Conservation (phyloP, 2,797 vertebrate species). For the Acanthornis magna region DNA sequence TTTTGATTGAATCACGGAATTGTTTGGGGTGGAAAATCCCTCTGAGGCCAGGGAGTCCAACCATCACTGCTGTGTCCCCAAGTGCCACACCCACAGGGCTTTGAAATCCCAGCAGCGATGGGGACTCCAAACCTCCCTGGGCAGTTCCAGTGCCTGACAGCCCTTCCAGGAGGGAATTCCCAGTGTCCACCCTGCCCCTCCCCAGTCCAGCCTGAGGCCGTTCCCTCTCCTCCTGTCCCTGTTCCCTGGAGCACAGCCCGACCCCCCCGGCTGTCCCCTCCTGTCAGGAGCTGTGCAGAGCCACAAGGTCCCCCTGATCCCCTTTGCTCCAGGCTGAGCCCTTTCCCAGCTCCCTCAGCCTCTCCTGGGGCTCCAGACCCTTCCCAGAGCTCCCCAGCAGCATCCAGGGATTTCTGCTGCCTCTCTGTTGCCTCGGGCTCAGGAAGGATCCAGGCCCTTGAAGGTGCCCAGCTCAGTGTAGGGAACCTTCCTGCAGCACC, state of each 20-base stretch:
- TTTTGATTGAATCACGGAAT: background rate
- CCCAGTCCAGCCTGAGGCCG: background rate
- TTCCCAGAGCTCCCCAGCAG: background rate
- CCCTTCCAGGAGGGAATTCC: background rate
- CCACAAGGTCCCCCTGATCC: background rate
- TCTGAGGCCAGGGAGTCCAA: fast-evolving
- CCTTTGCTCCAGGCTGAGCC: background rate
- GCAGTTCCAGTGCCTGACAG: background rate
- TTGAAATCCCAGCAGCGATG: background rate
- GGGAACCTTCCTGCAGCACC: background rate
- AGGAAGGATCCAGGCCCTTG: background rate
- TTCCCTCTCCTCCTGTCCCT: background rate
- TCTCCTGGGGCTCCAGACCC: background rate
- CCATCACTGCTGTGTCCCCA: fast-evolving
- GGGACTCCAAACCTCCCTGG: background rate
- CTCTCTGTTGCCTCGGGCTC: background rate
- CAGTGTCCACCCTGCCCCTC: background rate
- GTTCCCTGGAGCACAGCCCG: background rate
- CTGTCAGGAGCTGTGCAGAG: background rate
- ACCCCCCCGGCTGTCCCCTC: background rate
- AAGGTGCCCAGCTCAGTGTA: too few relatives aligned
- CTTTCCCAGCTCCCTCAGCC: background rate
- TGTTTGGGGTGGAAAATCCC: background rate
- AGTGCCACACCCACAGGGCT: background rate
- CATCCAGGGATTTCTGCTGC: background rate